Evolutionary conservation across 2,888 invertebrate genomes (phyloP).

Genomic region (Mycalesis mineus): DNA sequence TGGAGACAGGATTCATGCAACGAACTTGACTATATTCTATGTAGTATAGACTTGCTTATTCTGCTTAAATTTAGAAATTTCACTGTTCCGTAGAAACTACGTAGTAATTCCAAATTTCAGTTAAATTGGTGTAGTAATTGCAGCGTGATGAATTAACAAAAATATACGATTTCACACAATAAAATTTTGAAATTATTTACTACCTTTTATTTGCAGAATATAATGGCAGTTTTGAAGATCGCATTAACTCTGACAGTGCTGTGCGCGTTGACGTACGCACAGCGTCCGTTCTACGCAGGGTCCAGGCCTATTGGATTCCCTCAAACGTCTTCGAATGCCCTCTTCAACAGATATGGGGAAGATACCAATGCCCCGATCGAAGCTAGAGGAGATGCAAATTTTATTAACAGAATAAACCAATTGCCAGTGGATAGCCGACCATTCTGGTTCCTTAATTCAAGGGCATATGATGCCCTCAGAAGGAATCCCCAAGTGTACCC

Average conservation of each 20-base stretch:
- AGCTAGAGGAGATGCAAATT: constrained; percentile 75
- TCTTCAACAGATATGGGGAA: constrained; percentile 70
- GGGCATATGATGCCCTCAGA: constrained; percentile 78
- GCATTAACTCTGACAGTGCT: constrained; percentile 16
- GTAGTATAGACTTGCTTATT: too few species aligned
- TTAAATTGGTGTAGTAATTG: too few species aligned
- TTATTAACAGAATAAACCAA: constrained; percentile 75
- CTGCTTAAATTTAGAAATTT: too few species aligned
- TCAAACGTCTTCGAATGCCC: constrained; percentile 54
- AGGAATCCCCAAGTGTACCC: constrained; percentile 51
- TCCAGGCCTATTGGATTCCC: constrained; percentile 79
- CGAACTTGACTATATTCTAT: too few species aligned
- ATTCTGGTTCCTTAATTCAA: constrained; percentile 83
- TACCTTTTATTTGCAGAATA: constrained; percentile 22
- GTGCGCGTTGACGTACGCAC: constrained; percentile 46
- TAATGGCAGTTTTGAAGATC: constrained; percentile 27
- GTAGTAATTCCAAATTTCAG: too few species aligned
- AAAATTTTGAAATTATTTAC: too few species aligned
- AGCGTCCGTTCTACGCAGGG: constrained; percentile 83
- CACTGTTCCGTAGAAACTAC: too few species aligned
- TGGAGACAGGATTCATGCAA: too few species aligned
- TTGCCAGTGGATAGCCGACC: constrained; percentile 81
- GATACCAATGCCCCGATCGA: constrained; percentile 70
- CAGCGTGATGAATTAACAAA: too few species aligned
- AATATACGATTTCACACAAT: too few species aligned